These are phyloP conservation scores for Caenorhabditis sp. DNA, from an alignment of 2,888 invertebrate genomes.

Conservation along the genomic window DNA sequence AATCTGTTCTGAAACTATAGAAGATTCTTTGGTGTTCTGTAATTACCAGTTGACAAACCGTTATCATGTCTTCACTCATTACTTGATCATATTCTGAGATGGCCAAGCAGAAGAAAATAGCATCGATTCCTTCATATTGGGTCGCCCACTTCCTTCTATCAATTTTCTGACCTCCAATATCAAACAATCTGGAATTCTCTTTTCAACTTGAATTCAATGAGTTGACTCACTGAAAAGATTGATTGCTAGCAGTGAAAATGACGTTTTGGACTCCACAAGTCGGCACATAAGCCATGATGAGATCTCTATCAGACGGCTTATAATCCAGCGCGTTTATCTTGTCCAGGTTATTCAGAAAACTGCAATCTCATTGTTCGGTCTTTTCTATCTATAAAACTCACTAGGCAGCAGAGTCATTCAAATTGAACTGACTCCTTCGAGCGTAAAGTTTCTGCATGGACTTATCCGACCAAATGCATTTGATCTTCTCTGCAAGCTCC, in stretches of 20 bases:
- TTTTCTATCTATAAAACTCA: constrained; percentile 33
- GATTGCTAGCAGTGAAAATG: constrained; percentile 73
- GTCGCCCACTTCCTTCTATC: constrained; percentile 76
- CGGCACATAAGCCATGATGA: constrained; percentile 79
- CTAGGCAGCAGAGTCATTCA: constrained; percentile 79
- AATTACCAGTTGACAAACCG: constrained; percentile 52
- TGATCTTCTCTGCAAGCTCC: constrained; percentile 56
- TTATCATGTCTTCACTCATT: constrained; percentile 71
- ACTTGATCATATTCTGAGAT: constrained; percentile 79
- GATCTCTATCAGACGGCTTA: constrained; percentile 75
- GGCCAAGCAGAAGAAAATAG: constrained; percentile 79
- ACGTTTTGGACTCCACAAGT: constrained; percentile 79
- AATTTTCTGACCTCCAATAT: constrained; percentile 75
- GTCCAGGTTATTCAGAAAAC: constrained; percentile 75
- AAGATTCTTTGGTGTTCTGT: background rate
- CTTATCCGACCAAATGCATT: constrained; percentile 73
- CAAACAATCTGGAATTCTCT: constrained; percentile 70
- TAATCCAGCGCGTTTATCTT: constrained; percentile 72
- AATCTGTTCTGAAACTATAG: constrained; percentile 72
- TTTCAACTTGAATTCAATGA: background rate
- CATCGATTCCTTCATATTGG: constrained; percentile 79
- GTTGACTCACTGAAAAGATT: constrained; percentile 74
- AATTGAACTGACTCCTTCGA: constrained; percentile 72
- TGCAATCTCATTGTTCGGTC: constrained; percentile 50
- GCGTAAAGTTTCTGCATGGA: constrained; percentile 73